A percentile compares a stretch with the other conserved stretches of the same genome.
These are phyloP conservation scores for Vireo griseus DNA, from an alignment of 2,797 vertebrate genomes.

Conservation along the genomic window DNA sequence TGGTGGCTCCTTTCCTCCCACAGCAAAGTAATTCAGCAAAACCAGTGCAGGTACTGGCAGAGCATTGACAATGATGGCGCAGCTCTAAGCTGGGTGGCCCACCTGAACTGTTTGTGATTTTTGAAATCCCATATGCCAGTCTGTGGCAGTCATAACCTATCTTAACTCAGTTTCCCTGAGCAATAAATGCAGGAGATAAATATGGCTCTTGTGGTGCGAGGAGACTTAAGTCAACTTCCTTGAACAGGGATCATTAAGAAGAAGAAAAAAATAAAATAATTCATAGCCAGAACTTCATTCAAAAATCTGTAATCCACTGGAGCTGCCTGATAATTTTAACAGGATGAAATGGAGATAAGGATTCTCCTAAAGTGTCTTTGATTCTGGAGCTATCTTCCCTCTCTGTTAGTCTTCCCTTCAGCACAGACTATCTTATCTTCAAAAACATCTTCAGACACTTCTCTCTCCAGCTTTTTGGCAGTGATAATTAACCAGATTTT, in stretches of 20 bases:
- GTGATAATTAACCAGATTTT: constrained; percentile 9
- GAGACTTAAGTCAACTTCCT: not conserved
- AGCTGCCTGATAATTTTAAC: not conserved
- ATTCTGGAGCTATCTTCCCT: not conserved
- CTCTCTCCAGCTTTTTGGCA: not conserved
- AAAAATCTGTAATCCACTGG: not conserved
- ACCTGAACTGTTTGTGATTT: not conserved
- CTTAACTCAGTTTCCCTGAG: not conserved
- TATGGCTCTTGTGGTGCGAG: not conserved
- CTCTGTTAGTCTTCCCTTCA: not conserved
- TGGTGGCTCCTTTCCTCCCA: not conserved
- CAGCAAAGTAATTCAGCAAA: not conserved
- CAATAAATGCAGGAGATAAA: not conserved
- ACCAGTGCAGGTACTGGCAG: not conserved
- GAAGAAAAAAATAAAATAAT: not conserved
- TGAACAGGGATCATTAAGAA: not conserved
- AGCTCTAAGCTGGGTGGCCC: not conserved
- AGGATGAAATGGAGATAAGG: not conserved
- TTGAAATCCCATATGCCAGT: not conserved
- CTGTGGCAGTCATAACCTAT: not conserved
- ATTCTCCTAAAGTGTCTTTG: not conserved
- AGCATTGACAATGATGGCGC: not conserved
- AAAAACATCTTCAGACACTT: not conserved
- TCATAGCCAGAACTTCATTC: not conserved
- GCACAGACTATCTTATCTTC: not conserved